Conservation (phyloP, 2,888 invertebrate species). For the Spodoptera exigua region DNA sequence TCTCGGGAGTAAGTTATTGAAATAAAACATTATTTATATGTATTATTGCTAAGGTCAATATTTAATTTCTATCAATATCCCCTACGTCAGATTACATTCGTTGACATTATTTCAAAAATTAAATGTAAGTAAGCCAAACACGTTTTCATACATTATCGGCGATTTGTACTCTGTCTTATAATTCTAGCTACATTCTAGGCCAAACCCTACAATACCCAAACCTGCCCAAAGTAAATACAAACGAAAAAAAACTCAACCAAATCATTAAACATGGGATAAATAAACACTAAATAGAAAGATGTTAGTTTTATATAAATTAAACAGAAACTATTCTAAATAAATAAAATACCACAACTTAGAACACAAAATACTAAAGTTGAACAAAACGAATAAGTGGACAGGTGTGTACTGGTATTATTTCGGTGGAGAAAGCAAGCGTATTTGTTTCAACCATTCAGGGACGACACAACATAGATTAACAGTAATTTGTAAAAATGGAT, state of each 20-base stretch:
- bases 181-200: conserved; percentile 89
- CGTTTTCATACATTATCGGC: conserved; percentile 84
- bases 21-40: conserved; percentile 80
- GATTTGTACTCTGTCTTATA: conserved; percentile 89
- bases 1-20: conserved; percentile 34
- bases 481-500: conserved; percentile 61
- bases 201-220: conserved; percentile 89
- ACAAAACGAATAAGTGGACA: conserved; percentile 68
- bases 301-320: conserved; percentile 79
- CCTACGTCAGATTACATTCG: conserved; percentile 90
- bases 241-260: conserved; percentile 76
- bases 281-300: conserved; percentile 79
- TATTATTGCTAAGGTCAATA: conserved; percentile 90
- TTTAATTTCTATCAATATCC: conserved; percentile 89
- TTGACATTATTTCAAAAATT: conserved; percentile 88
- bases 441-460: conserved; percentile 72
- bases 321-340: conserved; percentile 85
- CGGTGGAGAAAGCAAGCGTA: conserved; percentile 75
- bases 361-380: conserved; percentile 73
- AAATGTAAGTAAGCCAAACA: conserved; percentile 88
- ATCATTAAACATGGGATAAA: conserved; percentile 76
- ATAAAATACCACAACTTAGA: conserved; percentile 73
- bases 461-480: conserved; percentile 85
- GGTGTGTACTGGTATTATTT: conserved; percentile 74
- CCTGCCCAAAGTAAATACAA: conserved; percentile 87